Evolutionary conservation across 2,888 invertebrate species (phyloP), one percentile per base, ranked within the genome.

Genomic region (Crossocerus cetratus): DNA sequence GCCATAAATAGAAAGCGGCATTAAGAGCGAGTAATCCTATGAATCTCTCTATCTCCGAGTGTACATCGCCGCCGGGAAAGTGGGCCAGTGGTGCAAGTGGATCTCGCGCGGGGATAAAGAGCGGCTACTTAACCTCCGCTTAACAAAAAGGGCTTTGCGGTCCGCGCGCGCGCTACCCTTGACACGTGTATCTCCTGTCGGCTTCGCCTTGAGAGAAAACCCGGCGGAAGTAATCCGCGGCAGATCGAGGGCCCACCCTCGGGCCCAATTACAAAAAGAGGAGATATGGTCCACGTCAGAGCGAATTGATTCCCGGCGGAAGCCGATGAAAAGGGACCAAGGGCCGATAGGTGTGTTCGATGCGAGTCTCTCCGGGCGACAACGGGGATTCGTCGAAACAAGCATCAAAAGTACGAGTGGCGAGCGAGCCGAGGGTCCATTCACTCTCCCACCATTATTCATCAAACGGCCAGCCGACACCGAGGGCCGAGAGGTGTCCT

Each of bases 61-160:
- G 11, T 32, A 32, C 11, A 32, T 32, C 32, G 32, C 8, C 11
- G 32, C 8, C 5, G 11, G 32, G 32, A 65, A 76, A 73, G 57
- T 76, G 67, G 76, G 67, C 65, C 73, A 73, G 56, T 58, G 62
- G 66, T 54, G 58, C 66, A 55, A 64, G 67, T 62, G 65, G 60
- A 69, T 58, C 61, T 73, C 65, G 53, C n/a, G 43, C 55, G 44
- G 64, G 64, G 61, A 67, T 65, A 65, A 71, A 71, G 64, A 59
- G 69, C 72, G 44, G 61, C 45, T 65, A 58, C 69, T 78, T 69
- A 72, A 73, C 71, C 66, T 59, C 64, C 62, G 65, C 59, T 68
- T 61, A 57, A 60, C 54, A 69, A 20, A 69, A 68, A 74, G 70
- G 62, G 57, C 65, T 69, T 60, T 59, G 45, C 5, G 59, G 69